Evolutionary conservation across 1,140 invertebrate species (phyloP), one percentile per base, ranked within the genome.

Genomic region (Zaprionus davidi): DNA sequence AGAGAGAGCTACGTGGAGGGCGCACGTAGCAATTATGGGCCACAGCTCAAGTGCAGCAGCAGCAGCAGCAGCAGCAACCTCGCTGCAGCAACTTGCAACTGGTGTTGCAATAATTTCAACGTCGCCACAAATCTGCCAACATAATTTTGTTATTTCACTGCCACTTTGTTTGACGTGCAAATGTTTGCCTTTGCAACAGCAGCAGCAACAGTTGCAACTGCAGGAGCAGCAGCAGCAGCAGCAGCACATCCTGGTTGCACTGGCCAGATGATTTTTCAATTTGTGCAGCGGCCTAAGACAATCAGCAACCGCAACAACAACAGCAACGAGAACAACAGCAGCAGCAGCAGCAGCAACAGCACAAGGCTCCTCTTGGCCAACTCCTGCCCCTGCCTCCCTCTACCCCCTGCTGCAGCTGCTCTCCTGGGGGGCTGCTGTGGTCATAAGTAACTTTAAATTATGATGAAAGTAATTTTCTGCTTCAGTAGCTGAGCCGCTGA

Each of bases 381-480:
- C 36, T 13, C 12, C 36, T 7, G 17, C 2, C 20, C 11, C 7
- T 5, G 9, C 2, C 44, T 49, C 2, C 44, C 20, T 1, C 44
- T 22, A 7, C 17, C 20, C n/a, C n/a, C 44, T 22, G 44, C 17
- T 12, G 44, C 20, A 20, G 12, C 20, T 51, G 46, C 67, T 46
- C 70, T 58, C 53, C 63, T 60, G 65, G 46, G 80, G 60, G 46
- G 57, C 56, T 65, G 55, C 79, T 79, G 82, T 51, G 86, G 81
- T 88, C 87, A 86, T 91, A 90, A 90, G 74, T 87, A 91, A 90
- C 80, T 91, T 83, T 91, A 91, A 91, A 83, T 91, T 84, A 91
- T 91, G 88, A 88, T 91, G 88, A 88, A 91, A 91, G 88, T 91
- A 91, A 91, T 91, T 91, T 91, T 91, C 83, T 91, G 88, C 88